phyloP scores from a whole-genome alignment of 2,113 vertebrate genomes.

The Aptenodytes forsteri region DNA sequence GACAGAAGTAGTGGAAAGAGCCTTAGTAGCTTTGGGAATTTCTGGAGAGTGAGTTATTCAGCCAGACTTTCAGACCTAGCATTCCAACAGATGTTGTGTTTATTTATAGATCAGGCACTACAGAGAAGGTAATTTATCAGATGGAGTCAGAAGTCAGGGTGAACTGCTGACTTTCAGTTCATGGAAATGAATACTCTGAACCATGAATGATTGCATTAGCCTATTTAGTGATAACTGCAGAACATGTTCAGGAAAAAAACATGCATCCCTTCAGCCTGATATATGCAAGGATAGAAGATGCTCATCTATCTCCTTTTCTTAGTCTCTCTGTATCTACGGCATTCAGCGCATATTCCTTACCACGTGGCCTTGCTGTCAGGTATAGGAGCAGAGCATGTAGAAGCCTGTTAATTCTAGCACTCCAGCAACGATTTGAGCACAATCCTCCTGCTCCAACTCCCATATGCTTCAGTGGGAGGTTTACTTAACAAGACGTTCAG shows the following conservation, averaged over 20 bases:
- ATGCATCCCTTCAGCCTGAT: not conserved
- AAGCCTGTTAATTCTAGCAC: not conserved
- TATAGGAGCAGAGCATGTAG: not conserved
- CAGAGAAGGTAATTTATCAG: slow-evolving; percentile 49
- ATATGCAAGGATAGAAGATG: not conserved
- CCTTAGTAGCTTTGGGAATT: not conserved
- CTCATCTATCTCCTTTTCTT: not conserved
- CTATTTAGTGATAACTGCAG: not conserved
- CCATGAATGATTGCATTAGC: not conserved
- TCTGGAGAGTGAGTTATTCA: slow-evolving; percentile 38
- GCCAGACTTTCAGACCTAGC: not conserved
- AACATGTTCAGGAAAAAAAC: not conserved
- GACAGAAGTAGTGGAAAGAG: not conserved
- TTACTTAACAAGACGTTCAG: not conserved
- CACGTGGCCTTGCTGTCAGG: not conserved
- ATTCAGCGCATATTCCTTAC: not conserved
- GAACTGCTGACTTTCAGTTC: not conserved
- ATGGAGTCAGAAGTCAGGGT: not conserved
- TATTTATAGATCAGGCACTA: slow-evolving; percentile 43
- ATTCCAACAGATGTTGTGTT: slow-evolving; percentile 40
- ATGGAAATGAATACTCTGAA: not conserved
- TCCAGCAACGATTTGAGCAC: not conserved
- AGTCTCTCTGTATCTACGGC: rapidly evolving
- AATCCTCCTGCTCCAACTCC: not conserved
- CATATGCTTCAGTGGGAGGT: not conserved